phyloP scores from a whole-genome alignment of 2,797 vertebrate species.

The Galaxias olidus region DNA sequence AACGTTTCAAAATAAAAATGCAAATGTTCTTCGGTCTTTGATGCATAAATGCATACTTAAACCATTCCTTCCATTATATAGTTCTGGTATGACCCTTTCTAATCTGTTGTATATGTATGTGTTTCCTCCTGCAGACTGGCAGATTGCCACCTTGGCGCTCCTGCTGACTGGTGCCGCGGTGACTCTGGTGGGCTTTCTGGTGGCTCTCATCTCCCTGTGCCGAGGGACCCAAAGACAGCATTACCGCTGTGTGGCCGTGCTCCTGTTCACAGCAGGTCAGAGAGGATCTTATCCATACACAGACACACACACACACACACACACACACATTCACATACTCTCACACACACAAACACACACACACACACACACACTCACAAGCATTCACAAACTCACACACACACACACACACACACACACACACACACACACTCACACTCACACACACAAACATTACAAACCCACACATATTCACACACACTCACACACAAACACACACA shows the following conservation, averaged over 20 bases:
- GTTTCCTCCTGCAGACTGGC: constrained; percentile 76
- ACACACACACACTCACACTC: not conserved
- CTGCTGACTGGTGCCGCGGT: constrained; percentile 71
- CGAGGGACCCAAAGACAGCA: constrained; percentile 73
- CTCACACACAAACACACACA: constrained; percentile 47
- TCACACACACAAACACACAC: not conserved
- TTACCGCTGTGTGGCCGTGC: constrained; percentile 75
- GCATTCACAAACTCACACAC: constrained; percentile 2
- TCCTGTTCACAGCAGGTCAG: constrained; percentile 82
- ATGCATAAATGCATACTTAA: too few species aligned
- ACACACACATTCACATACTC: not conserved
- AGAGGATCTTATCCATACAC: not conserved
- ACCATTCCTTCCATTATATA: too few species aligned
- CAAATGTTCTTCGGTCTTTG: too few species aligned
- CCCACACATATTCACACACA: not conserved
- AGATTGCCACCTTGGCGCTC: constrained; percentile 81
- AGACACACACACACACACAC: not conserved
- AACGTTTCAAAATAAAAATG: too few species aligned
- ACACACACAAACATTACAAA: not conserved
- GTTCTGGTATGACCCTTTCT: too few species aligned
- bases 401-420: constrained; percentile 14
- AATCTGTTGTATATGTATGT: constrained; percentile 4
- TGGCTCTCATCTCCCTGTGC: constrained; percentile 79
- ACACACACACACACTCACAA: constrained; percentile 10
- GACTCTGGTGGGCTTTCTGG: constrained; percentile 76